phyloP scores from a whole-genome alignment of 2,888 invertebrate species.

The Iselma pallidipennis region DNA sequence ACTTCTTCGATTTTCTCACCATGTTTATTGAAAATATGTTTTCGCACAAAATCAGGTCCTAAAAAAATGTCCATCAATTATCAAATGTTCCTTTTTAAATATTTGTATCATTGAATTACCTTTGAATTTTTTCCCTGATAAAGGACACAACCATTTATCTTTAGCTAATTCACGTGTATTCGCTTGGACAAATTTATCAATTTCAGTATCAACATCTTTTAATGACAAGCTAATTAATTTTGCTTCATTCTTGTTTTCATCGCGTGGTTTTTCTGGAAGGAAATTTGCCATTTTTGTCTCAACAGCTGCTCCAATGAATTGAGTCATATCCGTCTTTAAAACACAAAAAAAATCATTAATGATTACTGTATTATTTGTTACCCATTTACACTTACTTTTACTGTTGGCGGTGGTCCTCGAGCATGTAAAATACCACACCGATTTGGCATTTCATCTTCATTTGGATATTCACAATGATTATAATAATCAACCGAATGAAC shows the following conservation, averaged over 20 bases:
- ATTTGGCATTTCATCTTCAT: constrained; percentile 99
- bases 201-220: constrained; percentile 68
- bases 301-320: constrained; percentile 76
- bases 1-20: constrained; percentile 97
- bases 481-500: constrained; percentile 99
- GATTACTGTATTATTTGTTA: neutral
- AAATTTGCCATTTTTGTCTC: constrained; percentile 92
- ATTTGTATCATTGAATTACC: too few species aligned
- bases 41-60: constrained; percentile 96
- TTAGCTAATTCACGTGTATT: constrained; percentile 97
- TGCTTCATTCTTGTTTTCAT: constrained; percentile 65
- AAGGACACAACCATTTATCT: constrained; percentile 98
- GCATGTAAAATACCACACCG: constrained; percentile 98
- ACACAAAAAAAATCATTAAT: neutral
- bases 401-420: constrained; percentile 82
- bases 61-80: too few species aligned
- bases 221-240: constrained; percentile 51
- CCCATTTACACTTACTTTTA: constrained; percentile 63
- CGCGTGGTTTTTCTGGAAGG: constrained; percentile 75
- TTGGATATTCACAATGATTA: constrained; percentile 98
- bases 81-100: too few species aligned
- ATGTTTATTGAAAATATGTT: constrained; percentile 98
- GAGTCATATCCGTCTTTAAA: constrained; percentile 67
- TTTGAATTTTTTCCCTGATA: constrained; percentile 99
- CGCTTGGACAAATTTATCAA: constrained; percentile 93